phyloP scores from a whole-genome alignment of 2,797 vertebrate species.

The Synaphobranchus kaupii region DNA sequence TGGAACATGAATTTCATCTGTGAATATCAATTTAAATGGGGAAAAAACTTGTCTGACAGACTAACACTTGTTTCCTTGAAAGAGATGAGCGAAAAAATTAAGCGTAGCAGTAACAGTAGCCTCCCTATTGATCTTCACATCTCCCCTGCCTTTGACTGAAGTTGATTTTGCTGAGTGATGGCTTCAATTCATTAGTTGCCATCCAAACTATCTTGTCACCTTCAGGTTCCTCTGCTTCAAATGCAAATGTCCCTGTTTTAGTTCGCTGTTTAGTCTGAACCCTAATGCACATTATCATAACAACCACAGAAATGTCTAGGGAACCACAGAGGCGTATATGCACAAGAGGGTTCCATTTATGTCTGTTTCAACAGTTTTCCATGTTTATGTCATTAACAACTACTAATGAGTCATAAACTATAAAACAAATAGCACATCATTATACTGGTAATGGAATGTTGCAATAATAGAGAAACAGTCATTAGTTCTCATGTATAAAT shows the following conservation, averaged over 20 bases:
- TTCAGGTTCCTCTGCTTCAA: neutral
- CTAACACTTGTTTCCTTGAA: neutral
- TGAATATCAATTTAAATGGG: too few relatives aligned
- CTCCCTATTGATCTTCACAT: neutral
- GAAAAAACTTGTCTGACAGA: neutral
- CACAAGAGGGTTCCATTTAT: neutral
- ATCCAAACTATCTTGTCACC: conserved; percentile 13
- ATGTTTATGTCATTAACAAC: conserved; percentile 69
- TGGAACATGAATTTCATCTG: too few relatives aligned
- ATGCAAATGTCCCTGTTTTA: neutral
- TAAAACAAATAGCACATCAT: conserved; percentile 69
- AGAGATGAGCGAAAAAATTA: neutral
- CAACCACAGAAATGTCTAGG: neutral
- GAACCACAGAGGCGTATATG: neutral
- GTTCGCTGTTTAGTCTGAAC: neutral
- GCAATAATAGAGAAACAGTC: conserved; percentile 65
- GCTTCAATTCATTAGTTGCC: conserved; percentile 14
- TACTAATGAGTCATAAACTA: conserved; percentile 62
- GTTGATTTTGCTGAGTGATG: conserved; percentile 20
- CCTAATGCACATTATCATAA: neutral
- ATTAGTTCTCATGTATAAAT: conserved; percentile 73
- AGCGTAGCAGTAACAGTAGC: neutral
- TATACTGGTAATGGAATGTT: conserved; percentile 70
- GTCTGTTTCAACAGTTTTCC: conserved; percentile 63
- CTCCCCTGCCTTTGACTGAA: neutral